Evolutionary conservation across 2,113 vertebrate genomes (phyloP).

Genomic region (Esox niger): DNA sequence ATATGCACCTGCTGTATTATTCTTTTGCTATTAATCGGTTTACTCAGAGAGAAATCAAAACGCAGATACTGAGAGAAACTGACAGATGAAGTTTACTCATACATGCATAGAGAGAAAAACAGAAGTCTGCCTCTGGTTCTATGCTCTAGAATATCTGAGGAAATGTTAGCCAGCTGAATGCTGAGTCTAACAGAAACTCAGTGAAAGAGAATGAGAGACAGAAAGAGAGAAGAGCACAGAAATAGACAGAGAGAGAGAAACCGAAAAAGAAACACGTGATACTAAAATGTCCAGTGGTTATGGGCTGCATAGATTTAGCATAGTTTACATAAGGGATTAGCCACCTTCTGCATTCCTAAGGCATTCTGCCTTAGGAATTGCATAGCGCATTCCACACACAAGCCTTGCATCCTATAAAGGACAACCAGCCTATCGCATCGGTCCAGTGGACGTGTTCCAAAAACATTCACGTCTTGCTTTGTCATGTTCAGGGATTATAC

Average conservation of each 20-base stretch:
- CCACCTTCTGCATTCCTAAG: conserved; percentile 7
- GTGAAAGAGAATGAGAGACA: too few relatives aligned
- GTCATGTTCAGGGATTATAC: too few relatives aligned
- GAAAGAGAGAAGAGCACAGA: too few relatives aligned
- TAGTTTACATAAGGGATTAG: conserved; percentile 19
- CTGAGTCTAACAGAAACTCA: too few relatives aligned
- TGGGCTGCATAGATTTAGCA: conserved; percentile 3
- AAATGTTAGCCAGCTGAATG: neutral
- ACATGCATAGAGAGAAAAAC: neutral
- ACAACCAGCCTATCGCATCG: neutral
- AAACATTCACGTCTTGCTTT: too few relatives aligned
- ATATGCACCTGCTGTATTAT: neutral
- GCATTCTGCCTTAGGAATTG: neutral
- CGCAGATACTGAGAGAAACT: neutral
- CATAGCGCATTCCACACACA: neutral
- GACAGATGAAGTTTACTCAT: neutral
- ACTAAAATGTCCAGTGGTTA: neutral
- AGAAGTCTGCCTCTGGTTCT: neutral
- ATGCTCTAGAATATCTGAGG: neutral
- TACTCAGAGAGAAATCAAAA: too few relatives aligned
- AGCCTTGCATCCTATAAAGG: neutral
- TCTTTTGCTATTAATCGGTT: too few relatives aligned
- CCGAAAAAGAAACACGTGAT: too few relatives aligned
- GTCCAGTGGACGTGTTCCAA: neutral
- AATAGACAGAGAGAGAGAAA: neutral